Percentiles rank a stretch among this genome's conserved stretches.
Conservation (phyloP, 2,113 vertebrate species). For the Coregonus clupeaformis region DNA sequence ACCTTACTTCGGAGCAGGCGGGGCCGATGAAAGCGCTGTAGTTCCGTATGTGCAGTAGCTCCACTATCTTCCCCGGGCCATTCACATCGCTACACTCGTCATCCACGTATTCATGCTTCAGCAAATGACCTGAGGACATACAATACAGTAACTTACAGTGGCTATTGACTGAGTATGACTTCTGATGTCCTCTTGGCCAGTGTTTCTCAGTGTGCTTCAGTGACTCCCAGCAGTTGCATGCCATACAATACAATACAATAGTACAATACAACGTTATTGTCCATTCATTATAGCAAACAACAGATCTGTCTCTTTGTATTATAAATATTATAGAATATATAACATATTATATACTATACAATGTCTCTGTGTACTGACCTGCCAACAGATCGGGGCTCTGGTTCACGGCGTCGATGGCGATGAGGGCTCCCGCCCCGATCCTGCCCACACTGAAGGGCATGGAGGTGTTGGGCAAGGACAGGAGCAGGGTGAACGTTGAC, state of each 20-base stretch:
- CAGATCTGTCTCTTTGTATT: too few relatives aligned
- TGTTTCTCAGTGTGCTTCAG: too few relatives aligned
- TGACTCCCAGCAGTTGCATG: too few relatives aligned
- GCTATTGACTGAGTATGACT: not conserved
- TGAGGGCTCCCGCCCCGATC: slow-evolving; percentile 43
- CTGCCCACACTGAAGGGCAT: slow-evolving; percentile 37
- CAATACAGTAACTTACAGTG: not conserved
- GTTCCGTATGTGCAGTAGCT: slow-evolving; percentile 27
- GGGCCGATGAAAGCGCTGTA: slow-evolving; percentile 52
- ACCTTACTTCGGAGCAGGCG: slow-evolving; percentile 41
- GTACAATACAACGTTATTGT: too few relatives aligned
- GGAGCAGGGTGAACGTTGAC: slow-evolving; percentile 42
- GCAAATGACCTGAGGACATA: slow-evolving; percentile 38
- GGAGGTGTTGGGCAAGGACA: slow-evolving; percentile 50
- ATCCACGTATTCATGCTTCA: slow-evolving; percentile 48
- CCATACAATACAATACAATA: too few relatives aligned
- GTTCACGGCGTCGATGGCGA: slow-evolving; percentile 43
- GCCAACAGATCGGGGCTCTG: slow-evolving; percentile 28
- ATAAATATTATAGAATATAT: too few relatives aligned
- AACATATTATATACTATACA: not conserved
- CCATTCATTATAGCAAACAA: too few relatives aligned
- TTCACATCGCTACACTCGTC: slow-evolving; percentile 41
- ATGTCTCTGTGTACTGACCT: slow-evolving; percentile 31
- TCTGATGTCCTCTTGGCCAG: not conserved
- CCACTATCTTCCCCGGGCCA: slow-evolving; percentile 45